Evolutionary conservation across 1,140 invertebrate genomes (phyloP).

Genomic region (Frieseomelitta varia): DNA sequence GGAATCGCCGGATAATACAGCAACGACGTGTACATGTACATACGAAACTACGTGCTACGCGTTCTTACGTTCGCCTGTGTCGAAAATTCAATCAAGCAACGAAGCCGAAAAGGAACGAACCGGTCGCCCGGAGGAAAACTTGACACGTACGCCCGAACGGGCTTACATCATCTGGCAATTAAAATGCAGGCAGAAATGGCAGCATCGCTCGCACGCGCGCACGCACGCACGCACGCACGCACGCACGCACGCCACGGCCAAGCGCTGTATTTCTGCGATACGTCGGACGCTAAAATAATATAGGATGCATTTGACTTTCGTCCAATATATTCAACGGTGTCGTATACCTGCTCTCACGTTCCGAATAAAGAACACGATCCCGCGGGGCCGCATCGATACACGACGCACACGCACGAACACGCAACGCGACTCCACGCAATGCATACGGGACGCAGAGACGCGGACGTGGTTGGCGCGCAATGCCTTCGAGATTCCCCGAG

Average conservation of each 20-base stretch:
- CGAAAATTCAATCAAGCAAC: neutral
- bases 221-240: neutral
- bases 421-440: too few species aligned
- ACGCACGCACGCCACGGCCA: neutral
- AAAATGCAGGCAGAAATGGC: conserved; percentile 45
- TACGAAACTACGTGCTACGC: neutral
- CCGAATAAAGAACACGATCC: conserved; percentile 60
- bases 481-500: too few species aligned
- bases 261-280: conserved; percentile 49
- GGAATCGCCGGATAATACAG: too few species aligned
- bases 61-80: neutral
- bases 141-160: neutral
- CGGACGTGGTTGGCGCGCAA: too few species aligned
- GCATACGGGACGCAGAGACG: neutral
- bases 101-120: neutral
- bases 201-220: too few species aligned
- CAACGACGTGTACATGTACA: neutral
- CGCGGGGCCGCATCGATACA: neutral
- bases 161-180: conserved; percentile 49
- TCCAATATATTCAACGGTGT: conserved; percentile 39
- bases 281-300: conserved; percentile 50
- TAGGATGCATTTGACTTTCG: conserved; percentile 50
- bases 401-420: neutral
- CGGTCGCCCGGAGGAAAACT: neutral
- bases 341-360: conserved; percentile 55